These are phyloP conservation scores for Sphyrna mokarran DNA, from an alignment of 2,113 vertebrate species.

Conservation along the genomic window DNA sequence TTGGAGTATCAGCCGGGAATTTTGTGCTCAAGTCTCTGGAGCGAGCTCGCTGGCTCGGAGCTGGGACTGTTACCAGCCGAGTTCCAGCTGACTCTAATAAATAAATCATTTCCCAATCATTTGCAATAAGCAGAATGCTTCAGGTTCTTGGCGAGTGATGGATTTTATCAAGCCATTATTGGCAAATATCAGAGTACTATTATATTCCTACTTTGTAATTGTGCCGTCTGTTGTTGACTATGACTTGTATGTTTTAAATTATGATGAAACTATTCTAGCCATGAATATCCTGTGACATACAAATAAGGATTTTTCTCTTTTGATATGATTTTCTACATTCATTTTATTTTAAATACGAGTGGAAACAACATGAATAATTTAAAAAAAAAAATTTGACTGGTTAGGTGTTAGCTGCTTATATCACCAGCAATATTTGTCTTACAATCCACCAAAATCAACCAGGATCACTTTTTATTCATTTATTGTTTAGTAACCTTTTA, in stretches of 20 bases:
- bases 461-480: neutral
- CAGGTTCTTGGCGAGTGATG: neutral
- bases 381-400: neutral
- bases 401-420: neutral
- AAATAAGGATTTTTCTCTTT: neutral
- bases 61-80: neutral
- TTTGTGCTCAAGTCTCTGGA: neutral
- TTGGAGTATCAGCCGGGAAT: neutral
- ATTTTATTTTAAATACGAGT: neutral
- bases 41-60: neutral
- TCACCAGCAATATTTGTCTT: neutral
- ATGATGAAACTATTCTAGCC: neutral
- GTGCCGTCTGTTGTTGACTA: neutral
- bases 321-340: neutral
- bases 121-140: slow-evolving; percentile 6
- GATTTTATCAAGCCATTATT: neutral
- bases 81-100: neutral
- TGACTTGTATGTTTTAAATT: neutral
- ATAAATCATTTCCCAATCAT: neutral
- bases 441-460: neutral
- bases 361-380: neutral
- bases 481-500: neutral
- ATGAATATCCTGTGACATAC: neutral
- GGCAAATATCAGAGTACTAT: neutral
- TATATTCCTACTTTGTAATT: neutral